Conservation (phyloP, 2,888 invertebrate species). For the Eristalis pertinax region DNA sequence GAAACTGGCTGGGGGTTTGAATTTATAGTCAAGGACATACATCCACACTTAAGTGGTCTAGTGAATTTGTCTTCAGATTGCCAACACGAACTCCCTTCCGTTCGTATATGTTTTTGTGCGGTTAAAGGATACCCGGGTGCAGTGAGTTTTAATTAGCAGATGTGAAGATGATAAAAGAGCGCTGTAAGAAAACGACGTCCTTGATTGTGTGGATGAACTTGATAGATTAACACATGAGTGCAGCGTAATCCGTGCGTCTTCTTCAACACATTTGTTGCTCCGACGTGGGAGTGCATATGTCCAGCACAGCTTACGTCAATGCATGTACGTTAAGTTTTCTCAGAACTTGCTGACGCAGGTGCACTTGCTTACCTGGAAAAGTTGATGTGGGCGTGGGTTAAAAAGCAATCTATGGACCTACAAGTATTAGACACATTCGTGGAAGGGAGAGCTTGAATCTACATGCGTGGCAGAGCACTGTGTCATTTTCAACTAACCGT, state of each 20-base stretch:
- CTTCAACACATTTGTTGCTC: background rate
- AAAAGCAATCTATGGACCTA: background rate
- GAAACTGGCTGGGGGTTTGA: constrained; percentile 6
- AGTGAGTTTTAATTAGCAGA: background rate
- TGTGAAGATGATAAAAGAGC: background rate
- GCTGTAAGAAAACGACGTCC: background rate
- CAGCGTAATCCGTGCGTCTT: background rate
- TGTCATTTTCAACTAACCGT: too few relatives aligned
- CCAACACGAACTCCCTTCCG: constrained; percentile 14
- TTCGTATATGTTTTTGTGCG: background rate
- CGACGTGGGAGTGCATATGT: background rate
- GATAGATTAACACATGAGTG: background rate
- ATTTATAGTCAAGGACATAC: constrained; percentile 23
- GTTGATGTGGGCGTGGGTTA: background rate
- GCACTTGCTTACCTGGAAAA: background rate
- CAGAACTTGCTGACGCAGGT: background rate
- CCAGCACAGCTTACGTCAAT: background rate
- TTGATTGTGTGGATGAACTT: background rate
- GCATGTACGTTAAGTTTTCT: background rate
- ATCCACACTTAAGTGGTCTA: constrained; percentile 4
- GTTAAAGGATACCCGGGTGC: background rate
- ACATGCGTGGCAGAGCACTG: too few relatives aligned
- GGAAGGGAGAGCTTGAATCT: background rate
- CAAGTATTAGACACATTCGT: background rate
- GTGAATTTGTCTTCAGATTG: constrained; percentile 32